Base-by-base conservation (phyloP, 2,888 invertebrate genomes). In the Heliconius sara region DNA sequence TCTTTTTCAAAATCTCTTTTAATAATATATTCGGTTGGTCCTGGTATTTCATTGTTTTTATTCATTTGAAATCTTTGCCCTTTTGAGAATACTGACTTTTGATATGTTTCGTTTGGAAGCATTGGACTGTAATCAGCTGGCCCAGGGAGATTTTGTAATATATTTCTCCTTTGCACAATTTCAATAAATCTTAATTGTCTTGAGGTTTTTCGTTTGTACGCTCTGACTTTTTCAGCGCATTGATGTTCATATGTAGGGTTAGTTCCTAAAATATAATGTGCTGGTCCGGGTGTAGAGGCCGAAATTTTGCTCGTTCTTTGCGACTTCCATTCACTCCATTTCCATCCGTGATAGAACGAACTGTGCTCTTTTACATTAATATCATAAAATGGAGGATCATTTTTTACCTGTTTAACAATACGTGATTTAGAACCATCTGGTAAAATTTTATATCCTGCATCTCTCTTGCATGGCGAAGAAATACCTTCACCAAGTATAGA, bases 301-400 rank as follows among this genome's bases (percentile, higher is more conserved):
- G 79, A 30, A 27, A 79, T 27, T 82, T 86, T 85, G 66, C 77
- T 67, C 19, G 83, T 79, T 78, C 89, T 86, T 80, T 85, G 85
- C 25, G 91, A 87, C 77, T 88, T 90, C 87, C 92, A 86, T 39
- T 86, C 84, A 86, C 94, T 93, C 95, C 94, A 94, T 89, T 94
- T 94, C 67, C 94, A 94, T 7, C 94, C 94, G 9, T 83, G 89
- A 82, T 94, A 95, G 86, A 89, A 93, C 57, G 87, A 84, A 30
- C 91, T 90, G 5, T 86, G 87, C 77, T 91, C 91, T 13, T 85
- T 84, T n/a, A 92, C 87, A 76, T 82, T 85, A 1, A 87, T 78
- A 79, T 94, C 84, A 85, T 93, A 93, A 84, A 93, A 92, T 19
- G 90, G 90, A 27, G 91, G 91, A 66, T 86, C 81, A 63, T 87